Evolutionary conservation across 2,113 vertebrate genomes (phyloP).

Genomic region (Brienomyrus brachyistius): DNA sequence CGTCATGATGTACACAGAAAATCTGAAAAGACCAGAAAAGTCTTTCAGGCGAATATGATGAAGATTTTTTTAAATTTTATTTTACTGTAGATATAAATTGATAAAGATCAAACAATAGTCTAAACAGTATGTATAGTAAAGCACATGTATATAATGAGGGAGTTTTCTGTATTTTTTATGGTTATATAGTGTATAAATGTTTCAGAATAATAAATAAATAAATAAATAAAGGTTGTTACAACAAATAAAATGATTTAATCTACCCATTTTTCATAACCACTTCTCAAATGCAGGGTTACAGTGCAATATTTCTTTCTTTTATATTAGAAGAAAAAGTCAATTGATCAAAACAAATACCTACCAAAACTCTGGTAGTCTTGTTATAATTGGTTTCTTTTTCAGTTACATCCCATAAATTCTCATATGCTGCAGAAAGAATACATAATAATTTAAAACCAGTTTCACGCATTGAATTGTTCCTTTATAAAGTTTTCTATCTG

Average conservation of each 20-base stretch:
- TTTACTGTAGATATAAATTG: no score
- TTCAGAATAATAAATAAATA: neutral
- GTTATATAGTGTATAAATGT: neutral
- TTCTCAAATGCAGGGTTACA: neutral
- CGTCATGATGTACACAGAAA: no score
- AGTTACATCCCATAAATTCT: neutral
- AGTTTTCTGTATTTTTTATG: neutral
- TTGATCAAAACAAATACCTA: neutral
- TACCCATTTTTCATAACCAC: neutral
- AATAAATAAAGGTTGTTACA: neutral
- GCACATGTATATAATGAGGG: no score
- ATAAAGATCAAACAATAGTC: no score
- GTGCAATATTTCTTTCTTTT: neutral
- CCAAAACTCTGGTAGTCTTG: neutral
- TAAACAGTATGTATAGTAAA: no score
- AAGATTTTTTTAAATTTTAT: no score
- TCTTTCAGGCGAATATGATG: no score
- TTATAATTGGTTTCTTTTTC: neutral
- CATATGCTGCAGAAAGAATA: no score
- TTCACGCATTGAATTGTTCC: neutral
- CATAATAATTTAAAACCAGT: no score
- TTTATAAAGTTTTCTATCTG: neutral
- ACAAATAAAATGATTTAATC: neutral
- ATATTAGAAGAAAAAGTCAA: neutral
- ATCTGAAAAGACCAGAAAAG: no score